phyloP scores from a whole-genome alignment of 2,888 invertebrate species.

The Dione juno region DNA sequence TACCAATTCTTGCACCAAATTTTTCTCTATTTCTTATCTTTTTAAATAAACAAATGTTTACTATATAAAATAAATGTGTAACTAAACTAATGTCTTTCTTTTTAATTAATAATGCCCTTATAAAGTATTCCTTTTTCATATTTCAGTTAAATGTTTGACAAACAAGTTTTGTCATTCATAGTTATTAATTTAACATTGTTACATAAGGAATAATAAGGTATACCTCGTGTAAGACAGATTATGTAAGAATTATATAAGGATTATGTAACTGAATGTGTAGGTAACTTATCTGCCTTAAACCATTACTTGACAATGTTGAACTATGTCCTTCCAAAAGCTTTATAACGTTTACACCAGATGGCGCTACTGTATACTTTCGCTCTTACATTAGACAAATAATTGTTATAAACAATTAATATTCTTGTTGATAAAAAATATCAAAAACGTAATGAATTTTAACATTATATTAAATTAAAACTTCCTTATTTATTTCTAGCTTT shows the following conservation, averaged over 20 bases:
- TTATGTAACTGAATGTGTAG: slow-evolving; percentile 30
- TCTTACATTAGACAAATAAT: too few species aligned
- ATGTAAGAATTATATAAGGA: slow-evolving; percentile 35
- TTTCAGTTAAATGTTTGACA: neutral
- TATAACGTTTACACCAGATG: slow-evolving; percentile 31
- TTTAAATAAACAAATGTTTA: slow-evolving; percentile 48
- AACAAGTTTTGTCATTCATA: neutral
- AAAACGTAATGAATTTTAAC: too few species aligned
- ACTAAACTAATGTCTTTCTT: slow-evolving; percentile 35
- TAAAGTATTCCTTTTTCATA: neutral
- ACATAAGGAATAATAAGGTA: slow-evolving; percentile 19
- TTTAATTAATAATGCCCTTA: neutral
- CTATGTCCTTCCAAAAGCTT: slow-evolving; percentile 22
- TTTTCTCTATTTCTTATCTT: slow-evolving; percentile 49
- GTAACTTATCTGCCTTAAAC: slow-evolving; percentile 34
- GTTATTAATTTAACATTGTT: slow-evolving; percentile 12
- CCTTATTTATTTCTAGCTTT: too few species aligned
- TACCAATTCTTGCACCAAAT: slow-evolving; percentile 74
- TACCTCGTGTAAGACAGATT: slow-evolving; percentile 26
- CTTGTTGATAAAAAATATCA: too few species aligned
- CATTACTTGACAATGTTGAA: slow-evolving; percentile 29
- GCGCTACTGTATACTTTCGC: neutral
- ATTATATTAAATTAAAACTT: too few species aligned
- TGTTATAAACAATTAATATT: too few species aligned
- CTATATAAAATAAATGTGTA: slow-evolving; percentile 46